A percentile compares a stretch with the other conserved stretches of the same genome.
Evolutionary conservation across 92 coral and sea anemone genomes (phyloP).

Genomic region (Desmophyllum pertusum): DNA sequence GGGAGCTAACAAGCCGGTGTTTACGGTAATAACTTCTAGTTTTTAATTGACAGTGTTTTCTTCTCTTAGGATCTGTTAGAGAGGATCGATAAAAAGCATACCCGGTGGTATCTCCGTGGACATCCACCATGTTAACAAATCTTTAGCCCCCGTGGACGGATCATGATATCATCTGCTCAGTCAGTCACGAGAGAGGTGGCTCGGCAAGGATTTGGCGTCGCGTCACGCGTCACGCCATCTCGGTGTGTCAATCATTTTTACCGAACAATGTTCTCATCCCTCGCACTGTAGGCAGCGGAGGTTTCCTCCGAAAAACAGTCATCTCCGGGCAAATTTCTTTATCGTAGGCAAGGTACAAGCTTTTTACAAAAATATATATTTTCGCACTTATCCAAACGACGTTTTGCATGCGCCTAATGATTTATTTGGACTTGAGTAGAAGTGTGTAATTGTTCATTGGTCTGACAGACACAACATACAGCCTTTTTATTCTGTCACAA

Average conservation of each 20-base stretch:
- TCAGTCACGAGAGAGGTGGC: not conserved
- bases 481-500: too few species aligned
- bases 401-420: too few species aligned
- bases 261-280: not conserved
- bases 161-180: not conserved
- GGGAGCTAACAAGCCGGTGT: not conserved
- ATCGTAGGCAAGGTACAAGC: not conserved
- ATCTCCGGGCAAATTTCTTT: not conserved
- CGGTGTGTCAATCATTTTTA: not conserved
- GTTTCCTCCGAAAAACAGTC: not conserved
- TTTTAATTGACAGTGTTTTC: not conserved
- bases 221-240: constrained; percentile 15
- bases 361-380: too few species aligned
- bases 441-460: too few species aligned
- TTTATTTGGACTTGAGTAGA: too few species aligned
- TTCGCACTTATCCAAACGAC: too few species aligned
- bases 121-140: constrained; percentile 51
- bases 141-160: not conserved
- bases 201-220: not conserved
- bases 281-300: not conserved
- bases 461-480: too few species aligned
- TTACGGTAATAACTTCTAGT: not conserved
- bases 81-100: constrained; percentile 50
- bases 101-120: constrained; percentile 78
- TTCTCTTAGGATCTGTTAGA: constrained; percentile 76